A percentile compares a stretch with the other conserved stretches of the same genome.
phyloP scores from a whole-genome alignment of 2,888 invertebrate genomes.

The Auanema freiburgensis region DNA sequence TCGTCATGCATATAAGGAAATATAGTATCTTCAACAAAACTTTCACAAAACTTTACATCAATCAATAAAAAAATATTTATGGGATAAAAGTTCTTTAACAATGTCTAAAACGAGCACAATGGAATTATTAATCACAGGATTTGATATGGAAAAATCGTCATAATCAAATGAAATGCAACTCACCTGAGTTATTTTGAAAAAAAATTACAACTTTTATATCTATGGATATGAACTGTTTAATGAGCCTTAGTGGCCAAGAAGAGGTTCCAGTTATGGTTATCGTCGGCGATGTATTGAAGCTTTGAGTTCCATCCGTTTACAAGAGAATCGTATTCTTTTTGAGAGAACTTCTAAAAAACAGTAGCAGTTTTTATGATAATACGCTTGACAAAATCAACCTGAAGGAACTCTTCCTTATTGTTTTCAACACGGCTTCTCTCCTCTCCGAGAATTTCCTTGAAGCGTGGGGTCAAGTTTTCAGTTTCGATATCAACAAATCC shows the following conservation, averaged over 20 bases:
- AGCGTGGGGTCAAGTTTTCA: constrained; percentile 68
- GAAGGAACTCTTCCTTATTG: constrained; percentile 67
- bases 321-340: constrained; percentile 68
- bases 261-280: constrained; percentile 68
- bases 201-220: constrained; percentile 18
- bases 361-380: no score
- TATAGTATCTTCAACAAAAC: no score
- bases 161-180: no score
- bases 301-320: constrained; percentile 68
- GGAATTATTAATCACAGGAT: no score
- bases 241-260: constrained; percentile 54
- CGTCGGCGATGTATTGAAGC: constrained; percentile 65
- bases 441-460: constrained; percentile 67
- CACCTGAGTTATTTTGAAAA: no score
- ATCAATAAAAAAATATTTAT: no score
- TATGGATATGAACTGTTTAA: neutral
- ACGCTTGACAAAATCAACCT: constrained; percentile 35
- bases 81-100: no score
- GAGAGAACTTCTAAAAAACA: constrained; percentile 66
- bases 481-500: constrained; percentile 69
- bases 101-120: no score
- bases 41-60: no score
- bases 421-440: constrained; percentile 67
- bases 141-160: no score
- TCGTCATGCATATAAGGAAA: no score